phyloP scores from a whole-genome alignment of 2,888 invertebrate genomes.

The Calliphora vomitoria region DNA sequence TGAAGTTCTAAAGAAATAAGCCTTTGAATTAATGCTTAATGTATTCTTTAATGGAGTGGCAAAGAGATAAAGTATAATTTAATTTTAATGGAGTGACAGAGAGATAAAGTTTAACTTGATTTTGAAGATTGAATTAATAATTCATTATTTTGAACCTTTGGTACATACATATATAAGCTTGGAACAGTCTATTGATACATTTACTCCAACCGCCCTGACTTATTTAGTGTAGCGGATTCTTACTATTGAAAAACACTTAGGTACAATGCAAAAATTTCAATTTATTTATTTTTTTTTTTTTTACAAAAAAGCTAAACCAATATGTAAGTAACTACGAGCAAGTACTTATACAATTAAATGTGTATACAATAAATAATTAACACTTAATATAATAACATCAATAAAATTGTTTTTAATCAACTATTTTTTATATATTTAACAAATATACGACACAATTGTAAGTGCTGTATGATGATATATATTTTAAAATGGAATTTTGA shows the following conservation, averaged over 20 bases:
- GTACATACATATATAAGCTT: no score
- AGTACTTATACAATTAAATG: conserved; percentile 31
- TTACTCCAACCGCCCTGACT: no score
- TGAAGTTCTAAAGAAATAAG: no score
- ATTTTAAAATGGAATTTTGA: neutral
- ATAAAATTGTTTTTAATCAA: conserved; percentile 37
- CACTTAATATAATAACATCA: conserved; percentile 44
- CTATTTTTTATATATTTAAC: conserved; percentile 27
- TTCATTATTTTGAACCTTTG: no score
- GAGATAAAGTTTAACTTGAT: no score
- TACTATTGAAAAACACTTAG: conserved; percentile 5
- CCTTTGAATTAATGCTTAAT: no score
- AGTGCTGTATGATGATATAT: neutral
- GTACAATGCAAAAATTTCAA: neutral
- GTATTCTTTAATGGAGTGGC: no score
- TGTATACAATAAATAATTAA: conserved; percentile 55
- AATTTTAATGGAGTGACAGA: no score
- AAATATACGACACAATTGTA: conserved; percentile 17
- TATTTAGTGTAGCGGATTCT: neutral
- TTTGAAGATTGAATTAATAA: no score
- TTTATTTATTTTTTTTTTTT: neutral
- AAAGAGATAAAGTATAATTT: no score
- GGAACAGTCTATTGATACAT: no score
- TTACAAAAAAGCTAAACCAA: conserved; percentile 21
- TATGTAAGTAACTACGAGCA: neutral